Percentiles rank a stretch among this genome's conserved stretches.
Conservation (phyloP, 2,797 vertebrate genomes). For the Sebastes diaconus region DNA sequence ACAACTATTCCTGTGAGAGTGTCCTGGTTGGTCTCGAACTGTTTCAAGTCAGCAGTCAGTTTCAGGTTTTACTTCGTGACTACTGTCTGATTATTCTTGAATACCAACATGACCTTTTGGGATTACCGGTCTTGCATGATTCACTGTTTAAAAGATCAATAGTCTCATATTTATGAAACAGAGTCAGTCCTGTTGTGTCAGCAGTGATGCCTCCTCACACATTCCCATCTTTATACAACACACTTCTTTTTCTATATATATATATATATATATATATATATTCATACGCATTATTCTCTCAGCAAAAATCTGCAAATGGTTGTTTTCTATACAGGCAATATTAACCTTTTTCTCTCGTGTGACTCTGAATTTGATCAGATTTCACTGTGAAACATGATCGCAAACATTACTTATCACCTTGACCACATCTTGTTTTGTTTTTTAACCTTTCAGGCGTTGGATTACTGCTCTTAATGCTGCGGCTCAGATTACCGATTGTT, state of each 20-base stretch:
- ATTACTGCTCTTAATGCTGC: constrained; percentile 11
- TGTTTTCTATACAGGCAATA: not conserved
- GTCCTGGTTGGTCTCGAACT: not conserved
- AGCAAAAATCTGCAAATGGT: not conserved
- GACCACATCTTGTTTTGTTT: constrained; percentile 33
- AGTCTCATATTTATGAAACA: constrained; percentile 67
- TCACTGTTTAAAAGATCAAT: constrained; percentile 56
- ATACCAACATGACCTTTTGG: constrained; percentile 18
- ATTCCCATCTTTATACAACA: not conserved
- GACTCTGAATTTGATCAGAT: not conserved
- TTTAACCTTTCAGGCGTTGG: constrained; percentile 31
- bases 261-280: no score
- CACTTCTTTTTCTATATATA: no score
- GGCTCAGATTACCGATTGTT: constrained; percentile 62
- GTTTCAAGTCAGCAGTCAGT: not conserved
- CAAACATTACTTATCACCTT: constrained; percentile 29
- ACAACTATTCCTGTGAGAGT: no score
- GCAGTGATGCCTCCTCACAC: not conserved
- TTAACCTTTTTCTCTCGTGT: not conserved
- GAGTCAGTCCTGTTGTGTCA: constrained; percentile 29
- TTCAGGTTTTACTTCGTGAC: not conserved
- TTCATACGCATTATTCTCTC: not conserved
- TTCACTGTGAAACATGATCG: constrained; percentile 11
- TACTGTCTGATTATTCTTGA: not conserved
- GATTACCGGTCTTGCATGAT: not conserved